Conservation (phyloP, 2,888 invertebrate species). For the Leptarthrus brevirostris region DNA sequence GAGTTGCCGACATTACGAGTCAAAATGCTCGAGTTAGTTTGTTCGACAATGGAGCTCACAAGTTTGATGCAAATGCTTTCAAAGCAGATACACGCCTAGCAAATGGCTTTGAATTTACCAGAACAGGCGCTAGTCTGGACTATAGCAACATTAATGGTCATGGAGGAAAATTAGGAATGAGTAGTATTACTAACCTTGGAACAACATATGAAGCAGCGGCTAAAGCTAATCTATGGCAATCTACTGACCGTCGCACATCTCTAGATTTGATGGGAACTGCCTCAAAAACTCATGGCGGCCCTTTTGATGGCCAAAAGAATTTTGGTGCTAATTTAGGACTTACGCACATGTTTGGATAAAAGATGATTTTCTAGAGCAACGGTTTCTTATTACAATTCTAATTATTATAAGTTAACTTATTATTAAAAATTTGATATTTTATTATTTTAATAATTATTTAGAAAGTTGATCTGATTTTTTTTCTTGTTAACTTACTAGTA, state of each 20-base stretch:
- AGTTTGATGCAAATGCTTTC: slow-evolving; percentile 57
- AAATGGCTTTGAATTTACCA: slow-evolving; percentile 53
- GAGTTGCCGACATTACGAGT: slow-evolving; percentile 55
- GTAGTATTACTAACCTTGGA: slow-evolving; percentile 59
- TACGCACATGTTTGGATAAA: slow-evolving; percentile 56
- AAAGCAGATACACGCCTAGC: slow-evolving; percentile 59
- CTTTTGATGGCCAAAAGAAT: slow-evolving; percentile 56
- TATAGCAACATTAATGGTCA: slow-evolving; percentile 58
- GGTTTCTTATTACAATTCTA: no score
- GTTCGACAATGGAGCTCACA: slow-evolving; percentile 56
- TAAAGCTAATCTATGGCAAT: slow-evolving; percentile 59
- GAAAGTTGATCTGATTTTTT: no score
- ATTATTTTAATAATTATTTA: no score
- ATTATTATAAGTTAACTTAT: no score
- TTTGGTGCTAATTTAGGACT: slow-evolving; percentile 57
- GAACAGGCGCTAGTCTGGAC: slow-evolving; percentile 1
- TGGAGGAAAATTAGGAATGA: slow-evolving; percentile 58
- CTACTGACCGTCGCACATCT: slow-evolving; percentile 58
- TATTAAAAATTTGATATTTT: no score
- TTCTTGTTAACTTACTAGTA: no score
- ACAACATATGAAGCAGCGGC: slow-evolving; percentile 58
- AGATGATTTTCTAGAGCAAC: no score
- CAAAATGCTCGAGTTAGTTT: slow-evolving; percentile 58
- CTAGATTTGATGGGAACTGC: slow-evolving; percentile 60
- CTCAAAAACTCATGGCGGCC: slow-evolving; percentile 57